phyloP scores from a whole-genome alignment of 2,113 vertebrate species.

The Pungitius pungitius region DNA sequence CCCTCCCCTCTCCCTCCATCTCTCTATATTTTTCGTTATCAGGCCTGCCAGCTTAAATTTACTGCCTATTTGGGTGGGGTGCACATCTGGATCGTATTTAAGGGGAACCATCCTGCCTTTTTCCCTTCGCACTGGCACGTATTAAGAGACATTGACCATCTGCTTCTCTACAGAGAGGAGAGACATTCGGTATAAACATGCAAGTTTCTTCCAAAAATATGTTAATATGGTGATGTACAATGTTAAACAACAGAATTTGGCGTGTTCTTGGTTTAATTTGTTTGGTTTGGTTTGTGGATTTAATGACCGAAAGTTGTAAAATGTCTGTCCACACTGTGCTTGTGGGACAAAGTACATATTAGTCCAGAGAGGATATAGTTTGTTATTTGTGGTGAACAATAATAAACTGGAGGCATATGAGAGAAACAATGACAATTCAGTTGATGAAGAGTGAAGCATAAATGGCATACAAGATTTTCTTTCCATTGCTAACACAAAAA shows the following conservation, averaged over 20 bases:
- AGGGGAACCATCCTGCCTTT: constrained; percentile 69
- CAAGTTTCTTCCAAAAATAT: constrained; percentile 19
- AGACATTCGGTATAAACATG: constrained; percentile 40
- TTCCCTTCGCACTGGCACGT: constrained; percentile 57
- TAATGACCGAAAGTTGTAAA: constrained; percentile 17
- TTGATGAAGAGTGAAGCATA: constrained; percentile 12
- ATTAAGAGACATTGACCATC: constrained; percentile 71
- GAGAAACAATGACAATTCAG: constrained; percentile 14
- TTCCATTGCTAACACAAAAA: constrained; percentile 86
- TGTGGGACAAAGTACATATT: not conserved
- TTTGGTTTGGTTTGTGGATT: constrained; percentile 28
- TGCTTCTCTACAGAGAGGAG: constrained; percentile 46
- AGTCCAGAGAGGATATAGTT: not conserved
- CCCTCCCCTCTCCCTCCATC: constrained; percentile 43
- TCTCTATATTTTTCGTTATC: constrained; percentile 76
- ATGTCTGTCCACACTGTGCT: not conserved
- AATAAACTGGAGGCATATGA: not conserved
- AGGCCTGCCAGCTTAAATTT: constrained; percentile 80
- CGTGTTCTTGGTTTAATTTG: not conserved
- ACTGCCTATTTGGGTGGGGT: constrained; percentile 80
- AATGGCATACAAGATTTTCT: constrained; percentile 39
- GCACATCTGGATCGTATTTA: constrained; percentile 85
- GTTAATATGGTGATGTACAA: not conserved
- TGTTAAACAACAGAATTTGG: not conserved
- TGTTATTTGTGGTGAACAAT: constrained; percentile 2